Evolutionary conservation across 2,113 vertebrate genomes (phyloP).

Genomic region (Dicaeum eximium): DNA sequence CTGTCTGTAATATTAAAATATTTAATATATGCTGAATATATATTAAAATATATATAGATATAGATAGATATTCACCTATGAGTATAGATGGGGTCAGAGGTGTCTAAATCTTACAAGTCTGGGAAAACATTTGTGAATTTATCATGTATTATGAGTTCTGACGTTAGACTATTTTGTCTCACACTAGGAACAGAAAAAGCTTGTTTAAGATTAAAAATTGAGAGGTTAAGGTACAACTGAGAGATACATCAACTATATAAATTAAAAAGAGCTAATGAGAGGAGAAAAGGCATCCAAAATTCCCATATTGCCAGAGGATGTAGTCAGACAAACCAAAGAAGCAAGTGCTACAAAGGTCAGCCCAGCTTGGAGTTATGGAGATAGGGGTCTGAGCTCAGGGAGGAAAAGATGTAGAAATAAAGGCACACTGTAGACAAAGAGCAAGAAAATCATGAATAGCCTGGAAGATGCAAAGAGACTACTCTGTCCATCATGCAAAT

Average conservation of each 20-base stretch:
- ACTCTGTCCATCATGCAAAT: neutral
- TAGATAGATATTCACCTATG: neutral
- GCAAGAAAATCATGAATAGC: neutral
- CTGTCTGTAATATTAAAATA: neutral
- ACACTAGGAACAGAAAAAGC: neutral
- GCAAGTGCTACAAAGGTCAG: neutral
- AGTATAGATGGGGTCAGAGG: neutral
- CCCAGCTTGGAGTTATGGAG: neutral
- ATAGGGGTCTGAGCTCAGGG: neutral
- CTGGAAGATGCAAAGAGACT: neutral
- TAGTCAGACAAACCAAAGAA: neutral
- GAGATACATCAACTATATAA: neutral
- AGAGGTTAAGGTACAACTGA: neutral
- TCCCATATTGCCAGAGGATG: neutral
- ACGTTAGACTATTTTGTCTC: neutral
- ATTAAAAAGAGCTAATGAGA: neutral
- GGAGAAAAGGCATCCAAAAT: neutral
- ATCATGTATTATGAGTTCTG: neutral
- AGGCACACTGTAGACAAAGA: neutral
- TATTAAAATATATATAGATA: neutral
- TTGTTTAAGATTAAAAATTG: neutral
- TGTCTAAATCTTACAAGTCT: neutral
- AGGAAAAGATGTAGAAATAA: neutral
- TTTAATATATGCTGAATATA: no score
- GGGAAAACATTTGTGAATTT: neutral